Evolutionary conservation across 2,797 vertebrate species (phyloP).

Genomic region (Pelodytes ibericus): DNA sequence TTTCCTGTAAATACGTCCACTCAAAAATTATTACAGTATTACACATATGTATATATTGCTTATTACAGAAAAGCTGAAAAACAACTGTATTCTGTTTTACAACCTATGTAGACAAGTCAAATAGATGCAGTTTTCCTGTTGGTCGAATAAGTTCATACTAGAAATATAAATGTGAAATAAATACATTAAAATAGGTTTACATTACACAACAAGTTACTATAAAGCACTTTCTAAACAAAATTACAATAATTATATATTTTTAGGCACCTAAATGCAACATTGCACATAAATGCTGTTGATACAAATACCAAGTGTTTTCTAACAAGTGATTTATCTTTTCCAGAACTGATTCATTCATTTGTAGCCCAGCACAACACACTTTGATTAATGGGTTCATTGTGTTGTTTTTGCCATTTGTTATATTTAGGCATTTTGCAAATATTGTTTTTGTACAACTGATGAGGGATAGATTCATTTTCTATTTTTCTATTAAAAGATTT

Average conservation of each 20-base stretch:
- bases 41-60: too few relatives aligned
- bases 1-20: too few relatives aligned
- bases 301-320: background rate
- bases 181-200: too few relatives aligned
- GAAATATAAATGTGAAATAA: too few relatives aligned
- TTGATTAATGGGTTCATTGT: conserved; percentile 60
- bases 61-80: too few relatives aligned
- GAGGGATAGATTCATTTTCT: conserved; percentile 46
- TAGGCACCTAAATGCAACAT: background rate
- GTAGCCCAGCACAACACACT: conserved; percentile 56
- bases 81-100: too few relatives aligned
- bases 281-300: background rate
- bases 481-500: conserved; percentile 24
- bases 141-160: too few relatives aligned
- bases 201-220: background rate
- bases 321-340: conserved; percentile 60
- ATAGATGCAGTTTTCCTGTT: too few relatives aligned
- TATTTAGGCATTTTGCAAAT: conserved; percentile 57
- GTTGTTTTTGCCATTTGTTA: conserved; percentile 59
- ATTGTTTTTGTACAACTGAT: conserved; percentile 47
- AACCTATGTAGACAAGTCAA: too few relatives aligned
- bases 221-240: background rate
- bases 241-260: background rate
- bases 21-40: too few relatives aligned
- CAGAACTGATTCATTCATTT: conserved; percentile 55